Percentiles rank a stretch among this genome's conserved stretches.
Evolutionary conservation across 2,888 invertebrate genomes (phyloP).

Genomic region (Thecophora atra): DNA sequence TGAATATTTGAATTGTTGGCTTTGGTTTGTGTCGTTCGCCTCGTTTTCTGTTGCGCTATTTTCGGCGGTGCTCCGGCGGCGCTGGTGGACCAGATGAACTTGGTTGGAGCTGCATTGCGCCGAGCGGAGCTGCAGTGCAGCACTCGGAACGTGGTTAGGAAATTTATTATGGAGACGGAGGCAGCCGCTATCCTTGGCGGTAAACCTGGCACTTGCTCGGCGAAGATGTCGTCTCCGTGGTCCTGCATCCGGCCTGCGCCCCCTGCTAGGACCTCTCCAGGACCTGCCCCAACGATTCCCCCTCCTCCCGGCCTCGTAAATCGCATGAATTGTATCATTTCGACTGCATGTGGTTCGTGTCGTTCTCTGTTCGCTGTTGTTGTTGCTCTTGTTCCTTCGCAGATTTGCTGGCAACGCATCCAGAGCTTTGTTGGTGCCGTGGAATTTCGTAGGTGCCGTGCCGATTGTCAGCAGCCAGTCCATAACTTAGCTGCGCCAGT

Average conservation of each 20-base stretch:
- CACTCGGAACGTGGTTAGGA: constrained; percentile 64
- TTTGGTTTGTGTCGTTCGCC: constrained; percentile 43
- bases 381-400: not conserved
- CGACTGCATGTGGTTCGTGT: constrained; percentile 53
- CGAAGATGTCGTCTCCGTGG: constrained; percentile 21
- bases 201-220: constrained; percentile 36
- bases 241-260: not conserved
- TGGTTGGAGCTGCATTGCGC: constrained; percentile 38
- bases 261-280: not conserved
- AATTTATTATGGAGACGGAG: constrained; percentile 62
- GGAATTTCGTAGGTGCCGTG: constrained; percentile 34
- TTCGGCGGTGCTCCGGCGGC: constrained; percentile 41
- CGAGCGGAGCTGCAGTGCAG: constrained; percentile 47
- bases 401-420: constrained; percentile 26
- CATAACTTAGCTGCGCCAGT: constrained; percentile 19
- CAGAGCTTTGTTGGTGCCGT: not conserved
- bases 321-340: constrained; percentile 62
- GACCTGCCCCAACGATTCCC: constrained; percentile 34
- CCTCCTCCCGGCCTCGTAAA: constrained; percentile 49
- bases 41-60: constrained; percentile 13
- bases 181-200: constrained; percentile 43
- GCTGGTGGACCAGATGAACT: constrained; percentile 47
- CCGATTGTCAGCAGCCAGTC: constrained; percentile 30
- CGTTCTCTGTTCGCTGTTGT: constrained; percentile 4
- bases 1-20: constrained; percentile 52